Evolutionary conservation across 2,888 invertebrate genomes (phyloP).

Genomic region (Chalcis sispes): DNA sequence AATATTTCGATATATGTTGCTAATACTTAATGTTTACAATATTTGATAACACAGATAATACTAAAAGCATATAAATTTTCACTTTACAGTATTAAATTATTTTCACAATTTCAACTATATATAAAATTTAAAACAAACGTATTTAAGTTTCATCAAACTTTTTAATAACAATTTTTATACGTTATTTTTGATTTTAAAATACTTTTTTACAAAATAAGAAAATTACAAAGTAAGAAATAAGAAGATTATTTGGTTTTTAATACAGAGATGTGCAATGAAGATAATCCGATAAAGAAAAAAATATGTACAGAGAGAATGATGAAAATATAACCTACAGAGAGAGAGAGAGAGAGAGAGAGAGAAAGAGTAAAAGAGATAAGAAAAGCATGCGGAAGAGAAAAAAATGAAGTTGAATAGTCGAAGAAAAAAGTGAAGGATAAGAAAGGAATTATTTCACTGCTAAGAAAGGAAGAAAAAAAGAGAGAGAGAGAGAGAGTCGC

Average conservation of each 20-base stretch:
- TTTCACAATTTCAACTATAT: too few relatives aligned
- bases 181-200: too few relatives aligned
- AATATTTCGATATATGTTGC: too few relatives aligned
- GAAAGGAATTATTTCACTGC: not conserved
- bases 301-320: not conserved
- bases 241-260: not conserved
- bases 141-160: too few relatives aligned
- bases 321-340: not conserved
- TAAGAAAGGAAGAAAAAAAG: not conserved
- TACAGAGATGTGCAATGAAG: not conserved
- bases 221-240: not conserved
- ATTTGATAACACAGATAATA: too few relatives aligned
- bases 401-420: not conserved
- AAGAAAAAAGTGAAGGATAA: not conserved
- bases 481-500: not conserved
- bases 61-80: too few relatives aligned
- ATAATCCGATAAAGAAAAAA: not conserved
- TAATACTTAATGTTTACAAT: too few relatives aligned
- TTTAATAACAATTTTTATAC: too few relatives aligned
- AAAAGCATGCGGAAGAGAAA: not conserved
- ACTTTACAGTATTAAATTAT: too few relatives aligned
- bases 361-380: too few relatives aligned
- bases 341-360: not conserved
- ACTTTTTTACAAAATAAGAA: too few relatives aligned
- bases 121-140: too few relatives aligned